Evolutionary conservation across 1,140 invertebrate genomes (phyloP), one percentile per base, ranked within the genome.

Genomic region (Colletes latitarsis): DNA sequence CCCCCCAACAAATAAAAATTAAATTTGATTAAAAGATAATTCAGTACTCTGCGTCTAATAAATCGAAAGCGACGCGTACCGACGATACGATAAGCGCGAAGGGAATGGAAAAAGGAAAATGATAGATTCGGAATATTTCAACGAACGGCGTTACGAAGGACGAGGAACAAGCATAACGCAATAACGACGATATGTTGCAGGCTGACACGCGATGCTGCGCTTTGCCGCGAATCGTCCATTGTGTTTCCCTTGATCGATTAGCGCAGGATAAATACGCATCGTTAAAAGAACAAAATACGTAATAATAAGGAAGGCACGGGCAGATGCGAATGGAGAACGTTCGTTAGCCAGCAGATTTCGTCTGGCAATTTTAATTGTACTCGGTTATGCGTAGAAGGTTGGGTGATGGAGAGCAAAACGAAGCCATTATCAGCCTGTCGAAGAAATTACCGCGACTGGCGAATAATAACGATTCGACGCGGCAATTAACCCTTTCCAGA

Each of bases 401-500:
- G 6, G 72, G 53, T 19, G 73, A 82, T 71, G 57, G 79, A 58
- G 77, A 52, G 41, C 79, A 76, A 39, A 39, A 43, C 53, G 21
- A 30, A 17, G 68, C 68, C 53, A 68, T 77, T 83, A 82, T 77
- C 68, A 14, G 30, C 46, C 46, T 57, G 67, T 82, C 67, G 46
- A 82, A 82, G 64, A 74, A 70, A 52, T 71, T 77, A 71, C 39
- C 71, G 58, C 30, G 30, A 43, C 58, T 39, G 52, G 58, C 67
- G 58, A 77, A 82, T 77, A 82, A 82, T 76, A 82, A 83, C 58
- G 71, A 82, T 66, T 76, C 71, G 71, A 76, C 58, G 58, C 62
- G 79, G 49, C 82, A 57, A 83, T 83, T 83, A 71, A 83, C 81
- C 58, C 58, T 46, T 52, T 52, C 9, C 8, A 9, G 43, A 43